Evolutionary conservation across 2,113 vertebrate genomes (phyloP), one percentile per base, ranked within the genome.

Genomic region (Trogon surrucura): DNA sequence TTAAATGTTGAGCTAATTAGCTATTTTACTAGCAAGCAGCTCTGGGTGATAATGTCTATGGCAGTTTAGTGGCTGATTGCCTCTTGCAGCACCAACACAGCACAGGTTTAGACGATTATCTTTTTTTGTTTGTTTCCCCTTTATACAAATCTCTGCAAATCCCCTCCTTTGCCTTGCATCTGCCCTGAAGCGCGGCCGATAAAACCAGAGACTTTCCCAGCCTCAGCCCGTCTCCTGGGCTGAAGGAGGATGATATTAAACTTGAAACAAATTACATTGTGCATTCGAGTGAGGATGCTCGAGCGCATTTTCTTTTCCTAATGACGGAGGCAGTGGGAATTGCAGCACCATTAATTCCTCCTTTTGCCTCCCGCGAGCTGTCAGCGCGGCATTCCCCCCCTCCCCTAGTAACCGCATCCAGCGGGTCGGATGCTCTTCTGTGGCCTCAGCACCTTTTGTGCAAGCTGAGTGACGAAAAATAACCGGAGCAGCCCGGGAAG

Each of bases 341-440:
- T 91, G 85, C 91, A 57, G 90, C 85, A 6, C 84, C 85, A 81
- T 96, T 86, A 91, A 93, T 50, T 90, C n/a, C 57, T 38, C 56
- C 62, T 44, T 16, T 32, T 3, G 38, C 88, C 88, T 85, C 85
- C 75, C 4, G 65, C 5, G 54, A 66, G 65, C 22, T 82, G 73
- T 17, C 83, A 29, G 85, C 0, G 6, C 0, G 6, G 58, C 89
- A 41, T 41, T 89, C 70, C 84, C 29, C 38, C 54, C 50, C 16
- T 67, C 2, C 20, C 84, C 80, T 38, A 16, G 30, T 36, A 38
- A 72, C 71, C 7, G 6, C 50, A 47, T n/a, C 61, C 80, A 0
- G 23, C 0, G 50, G 20, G 18, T 53, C 5, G 2, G 64, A 29
- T 71, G 81, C 84, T 72, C 50, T 15, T 80, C 77, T 9, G 36